Percentiles rank a stretch among this genome's conserved stretches.
Evolutionary conservation across 2,797 vertebrate genomes (phyloP).

Genomic region (Erpetoichthys calabaricus): DNA sequence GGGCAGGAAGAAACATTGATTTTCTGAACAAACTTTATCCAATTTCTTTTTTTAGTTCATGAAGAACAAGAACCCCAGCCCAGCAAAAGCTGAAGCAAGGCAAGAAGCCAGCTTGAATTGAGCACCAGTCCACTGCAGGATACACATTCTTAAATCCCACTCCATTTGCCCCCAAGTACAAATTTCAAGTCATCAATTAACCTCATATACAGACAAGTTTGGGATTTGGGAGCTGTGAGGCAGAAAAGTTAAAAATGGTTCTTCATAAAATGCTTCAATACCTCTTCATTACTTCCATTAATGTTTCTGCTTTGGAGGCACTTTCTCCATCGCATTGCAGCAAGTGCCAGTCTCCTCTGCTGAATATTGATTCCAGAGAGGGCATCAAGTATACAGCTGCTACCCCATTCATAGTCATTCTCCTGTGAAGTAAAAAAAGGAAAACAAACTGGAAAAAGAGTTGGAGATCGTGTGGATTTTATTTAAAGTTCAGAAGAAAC

Average conservation of each 20-base stretch:
- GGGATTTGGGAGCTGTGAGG: not conserved
- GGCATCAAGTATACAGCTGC: slow-evolving; percentile 65
- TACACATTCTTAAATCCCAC: no score
- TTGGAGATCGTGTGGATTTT: not conserved
- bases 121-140: no score
- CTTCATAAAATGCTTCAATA: not conserved
- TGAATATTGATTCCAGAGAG: slow-evolving; percentile 68
- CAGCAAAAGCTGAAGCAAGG: no score
- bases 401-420: slow-evolving; percentile 93
- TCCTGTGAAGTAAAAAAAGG: slow-evolving; percentile 51
- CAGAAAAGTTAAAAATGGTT: not conserved
- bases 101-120: no score
- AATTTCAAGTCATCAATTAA: not conserved
- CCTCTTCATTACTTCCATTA: slow-evolving; percentile 19
- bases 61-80: no score
- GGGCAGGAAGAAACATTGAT: not conserved
- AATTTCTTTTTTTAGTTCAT: no score
- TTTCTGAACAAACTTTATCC: no score
- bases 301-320: slow-evolving; percentile 48
- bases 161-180: not conserved
- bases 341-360: slow-evolving; percentile 73
- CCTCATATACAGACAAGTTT: not conserved
- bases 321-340: slow-evolving; percentile 88
- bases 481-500: not conserved
- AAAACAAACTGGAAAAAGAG: not conserved